Percentiles rank a stretch among this genome's conserved stretches.
These are phyloP conservation scores for Promerops cafer DNA, from an alignment of 2,113 vertebrate genomes.

Conservation along the genomic window DNA sequence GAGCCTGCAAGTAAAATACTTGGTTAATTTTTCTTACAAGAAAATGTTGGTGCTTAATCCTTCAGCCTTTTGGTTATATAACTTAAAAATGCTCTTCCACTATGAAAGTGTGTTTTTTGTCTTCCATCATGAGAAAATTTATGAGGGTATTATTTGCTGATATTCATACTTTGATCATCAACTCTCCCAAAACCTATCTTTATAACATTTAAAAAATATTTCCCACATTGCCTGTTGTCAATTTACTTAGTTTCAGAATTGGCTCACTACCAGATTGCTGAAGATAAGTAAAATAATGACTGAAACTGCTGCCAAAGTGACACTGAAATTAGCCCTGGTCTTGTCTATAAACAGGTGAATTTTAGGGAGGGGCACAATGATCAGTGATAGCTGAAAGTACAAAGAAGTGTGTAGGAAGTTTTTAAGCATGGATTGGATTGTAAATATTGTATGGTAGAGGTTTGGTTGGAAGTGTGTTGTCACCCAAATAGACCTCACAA, in stretches of 20 bases:
- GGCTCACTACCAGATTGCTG: background rate
- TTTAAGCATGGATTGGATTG: background rate
- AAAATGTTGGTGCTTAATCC: background rate
- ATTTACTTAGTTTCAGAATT: background rate
- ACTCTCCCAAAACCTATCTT: background rate
- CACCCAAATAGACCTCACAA: rapidly evolving
- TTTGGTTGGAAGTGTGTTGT: background rate
- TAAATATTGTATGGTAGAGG: background rate
- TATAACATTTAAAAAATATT: background rate
- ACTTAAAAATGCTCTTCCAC: background rate
- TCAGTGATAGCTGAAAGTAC: background rate
- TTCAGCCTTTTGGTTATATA: background rate
- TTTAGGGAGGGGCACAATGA: background rate
- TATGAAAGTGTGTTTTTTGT: background rate
- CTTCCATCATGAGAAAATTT: background rate
- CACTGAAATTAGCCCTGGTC: conserved; percentile 37
- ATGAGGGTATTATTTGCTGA: background rate
- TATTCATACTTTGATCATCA: background rate
- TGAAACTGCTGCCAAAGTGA: conserved; percentile 21
- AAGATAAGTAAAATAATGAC: background rate
- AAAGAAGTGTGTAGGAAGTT: background rate
- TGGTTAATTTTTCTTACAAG: background rate
- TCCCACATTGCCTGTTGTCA: background rate
- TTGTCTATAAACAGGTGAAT: conserved; percentile 2
- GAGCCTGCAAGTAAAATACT: background rate